Conservation (phyloP, 2,888 invertebrate species). For the Formica aserva region DNA sequence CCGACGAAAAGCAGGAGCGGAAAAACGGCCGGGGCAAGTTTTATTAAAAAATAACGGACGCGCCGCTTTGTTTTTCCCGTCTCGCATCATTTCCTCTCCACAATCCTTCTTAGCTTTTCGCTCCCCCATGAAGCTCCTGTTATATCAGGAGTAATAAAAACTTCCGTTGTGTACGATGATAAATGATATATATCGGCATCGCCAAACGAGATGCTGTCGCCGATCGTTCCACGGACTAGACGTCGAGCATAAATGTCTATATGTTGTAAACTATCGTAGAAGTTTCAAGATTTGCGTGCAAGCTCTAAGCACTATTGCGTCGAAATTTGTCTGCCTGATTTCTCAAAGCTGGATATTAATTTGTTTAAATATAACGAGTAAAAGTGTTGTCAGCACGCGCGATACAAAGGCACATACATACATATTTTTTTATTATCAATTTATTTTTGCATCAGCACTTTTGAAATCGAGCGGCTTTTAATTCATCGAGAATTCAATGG, state of each 20-base stretch:
- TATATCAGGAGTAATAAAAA: constrained; percentile 44
- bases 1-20: constrained; percentile 50
- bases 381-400: constrained; percentile 22
- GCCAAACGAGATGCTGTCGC: constrained; percentile 14
- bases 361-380: constrained; percentile 51
- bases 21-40: constrained; percentile 52
- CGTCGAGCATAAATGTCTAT: constrained; percentile 1
- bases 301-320: constrained; percentile 48
- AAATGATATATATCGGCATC: constrained; percentile 40
- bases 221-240: not conserved
- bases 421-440: not conserved
- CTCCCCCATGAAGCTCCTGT: not conserved
- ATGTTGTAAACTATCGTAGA: constrained; percentile 44
- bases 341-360: constrained; percentile 57
- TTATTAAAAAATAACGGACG: constrained; percentile 67
- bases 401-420: constrained; percentile 41
- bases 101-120: constrained; percentile 1
- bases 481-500: constrained; percentile 56
- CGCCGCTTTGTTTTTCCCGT: constrained; percentile 50
- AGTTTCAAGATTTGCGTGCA: constrained; percentile 31
- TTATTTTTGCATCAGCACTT: not conserved
- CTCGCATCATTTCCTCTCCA: constrained; percentile 52
- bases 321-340: constrained; percentile 22
- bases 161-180: constrained; percentile 39
- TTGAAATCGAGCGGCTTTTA: constrained; percentile 50